These are phyloP conservation scores for Heteractis magnifica DNA, from an alignment of 92 coral and sea anemone genomes.

Conservation along the genomic window DNA sequence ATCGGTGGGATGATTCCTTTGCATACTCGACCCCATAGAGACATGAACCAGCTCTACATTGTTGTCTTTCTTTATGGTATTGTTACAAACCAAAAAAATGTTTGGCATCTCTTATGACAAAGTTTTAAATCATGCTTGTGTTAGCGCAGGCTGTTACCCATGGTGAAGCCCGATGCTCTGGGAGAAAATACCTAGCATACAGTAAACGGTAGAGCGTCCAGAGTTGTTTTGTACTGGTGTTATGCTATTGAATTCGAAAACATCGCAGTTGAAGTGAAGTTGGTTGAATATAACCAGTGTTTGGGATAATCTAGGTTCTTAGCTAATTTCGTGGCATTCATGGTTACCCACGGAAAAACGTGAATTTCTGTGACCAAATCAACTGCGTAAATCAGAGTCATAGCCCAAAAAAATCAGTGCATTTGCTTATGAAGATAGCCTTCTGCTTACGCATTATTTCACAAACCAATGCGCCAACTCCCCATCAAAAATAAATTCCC, in stretches of 20 bases:
- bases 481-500: background rate
- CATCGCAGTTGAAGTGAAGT: background rate
- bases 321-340: conserved; percentile 4
- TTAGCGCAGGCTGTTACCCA: background rate
- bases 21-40: background rate
- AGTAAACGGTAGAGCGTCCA: background rate
- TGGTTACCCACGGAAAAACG: background rate
- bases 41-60: background rate
- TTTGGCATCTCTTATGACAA: background rate
- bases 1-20: background rate
- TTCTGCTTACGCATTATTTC: background rate
- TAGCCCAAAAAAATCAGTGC: background rate
- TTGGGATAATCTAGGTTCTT: background rate
- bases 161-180: background rate
- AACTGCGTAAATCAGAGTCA: background rate
- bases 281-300: conserved; percentile 1
- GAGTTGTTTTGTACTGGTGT: background rate
- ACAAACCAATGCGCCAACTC: background rate
- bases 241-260: background rate
- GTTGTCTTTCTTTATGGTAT: background rate
- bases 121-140: background rate
- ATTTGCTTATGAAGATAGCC: background rate
- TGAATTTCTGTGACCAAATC: background rate
- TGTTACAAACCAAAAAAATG: conserved; percentile 4
- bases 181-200: background rate